Percentiles rank a stretch among this genome's conserved stretches.
phyloP scores from a whole-genome alignment of 2,888 invertebrate species.

The Teleiodes luculella region DNA sequence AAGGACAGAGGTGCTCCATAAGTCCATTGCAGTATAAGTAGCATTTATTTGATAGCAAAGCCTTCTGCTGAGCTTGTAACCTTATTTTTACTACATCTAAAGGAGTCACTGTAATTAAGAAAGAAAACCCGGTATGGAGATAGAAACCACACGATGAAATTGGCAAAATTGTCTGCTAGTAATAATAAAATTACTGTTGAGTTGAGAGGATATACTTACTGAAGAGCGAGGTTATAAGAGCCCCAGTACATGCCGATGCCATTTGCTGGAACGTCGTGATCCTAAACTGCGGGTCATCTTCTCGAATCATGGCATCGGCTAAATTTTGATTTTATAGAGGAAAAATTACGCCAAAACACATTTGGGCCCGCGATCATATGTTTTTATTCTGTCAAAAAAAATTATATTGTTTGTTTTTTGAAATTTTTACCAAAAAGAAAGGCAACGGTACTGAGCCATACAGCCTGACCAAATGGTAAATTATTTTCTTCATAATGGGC shows the following conservation, averaged over 20 bases:
- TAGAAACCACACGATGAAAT: neutral
- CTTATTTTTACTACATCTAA: conserved; percentile 99
- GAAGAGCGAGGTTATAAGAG: conserved; percentile 91
- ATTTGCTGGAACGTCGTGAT: conserved; percentile 90
- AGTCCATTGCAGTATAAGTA: conserved; percentile 98
- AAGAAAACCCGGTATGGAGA: neutral
- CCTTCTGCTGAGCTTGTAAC: conserved; percentile 95
- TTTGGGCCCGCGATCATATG: conserved; percentile 24
- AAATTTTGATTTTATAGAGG: conserved; percentile 16
- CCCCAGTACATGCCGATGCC: conserved; percentile 91
- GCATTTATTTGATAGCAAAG: conserved; percentile 89
- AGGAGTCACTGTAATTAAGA: conserved; percentile 89
- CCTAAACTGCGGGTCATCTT: conserved; percentile 87
- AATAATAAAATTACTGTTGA: no score
- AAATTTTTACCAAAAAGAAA: no score
- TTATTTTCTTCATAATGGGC: no score
- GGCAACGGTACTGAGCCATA: no score
- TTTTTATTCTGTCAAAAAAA: conserved; percentile 17
- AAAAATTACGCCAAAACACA: conserved; percentile 13
- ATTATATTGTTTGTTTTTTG: no score
- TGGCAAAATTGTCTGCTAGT: neutral
- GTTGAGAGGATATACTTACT: no score
- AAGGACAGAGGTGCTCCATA: conserved; percentile 98
- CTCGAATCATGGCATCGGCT: conserved; percentile 59
- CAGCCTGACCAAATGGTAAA: no score